Evolutionary conservation across 2,888 invertebrate species (phyloP).

Genomic region (Chouioia cunea): DNA sequence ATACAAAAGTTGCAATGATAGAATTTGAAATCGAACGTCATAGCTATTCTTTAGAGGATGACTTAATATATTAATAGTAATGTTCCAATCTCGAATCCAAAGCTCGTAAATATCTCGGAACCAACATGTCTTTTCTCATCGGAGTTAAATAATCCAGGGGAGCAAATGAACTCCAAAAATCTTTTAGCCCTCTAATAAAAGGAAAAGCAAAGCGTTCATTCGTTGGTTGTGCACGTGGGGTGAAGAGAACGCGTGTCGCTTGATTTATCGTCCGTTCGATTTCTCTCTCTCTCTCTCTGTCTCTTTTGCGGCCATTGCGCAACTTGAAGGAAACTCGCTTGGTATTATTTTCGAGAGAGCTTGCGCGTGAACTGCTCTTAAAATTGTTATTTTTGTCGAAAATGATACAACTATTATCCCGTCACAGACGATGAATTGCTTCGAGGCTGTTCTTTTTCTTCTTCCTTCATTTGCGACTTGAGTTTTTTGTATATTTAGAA

Average conservation of each 20-base stretch:
- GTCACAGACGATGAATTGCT: constrained; percentile 60
- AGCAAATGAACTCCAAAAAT: too few species aligned
- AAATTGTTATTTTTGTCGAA: constrained; percentile 65
- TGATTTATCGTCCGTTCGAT: constrained; percentile 51
- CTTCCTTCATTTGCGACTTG: constrained; percentile 50
- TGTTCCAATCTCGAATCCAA: constrained; percentile 8
- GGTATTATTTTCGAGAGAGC: constrained; percentile 63
- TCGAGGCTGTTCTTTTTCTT: too few species aligned
- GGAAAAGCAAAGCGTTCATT: too few species aligned
- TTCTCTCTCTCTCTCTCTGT: constrained; percentile 32
- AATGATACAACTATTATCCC: neutral
- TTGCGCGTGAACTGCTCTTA: constrained; percentile 59
- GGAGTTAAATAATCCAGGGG: too few species aligned
- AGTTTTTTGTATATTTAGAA: constrained; percentile 52
- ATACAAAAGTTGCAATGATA: too few species aligned
- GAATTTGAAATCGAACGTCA: too few species aligned
- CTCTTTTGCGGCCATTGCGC: neutral
- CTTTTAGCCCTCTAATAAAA: too few species aligned
- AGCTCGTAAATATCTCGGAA: too few species aligned
- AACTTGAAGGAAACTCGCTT: constrained; percentile 31
- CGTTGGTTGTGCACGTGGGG: too few species aligned
- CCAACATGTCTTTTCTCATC: too few species aligned
- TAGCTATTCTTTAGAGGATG: too few species aligned
- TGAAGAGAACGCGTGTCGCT: constrained; percentile 11
- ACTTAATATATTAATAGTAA: too few species aligned